Base-by-base conservation (phyloP, 2,113 vertebrate genomes). In the Ia io region DNA sequence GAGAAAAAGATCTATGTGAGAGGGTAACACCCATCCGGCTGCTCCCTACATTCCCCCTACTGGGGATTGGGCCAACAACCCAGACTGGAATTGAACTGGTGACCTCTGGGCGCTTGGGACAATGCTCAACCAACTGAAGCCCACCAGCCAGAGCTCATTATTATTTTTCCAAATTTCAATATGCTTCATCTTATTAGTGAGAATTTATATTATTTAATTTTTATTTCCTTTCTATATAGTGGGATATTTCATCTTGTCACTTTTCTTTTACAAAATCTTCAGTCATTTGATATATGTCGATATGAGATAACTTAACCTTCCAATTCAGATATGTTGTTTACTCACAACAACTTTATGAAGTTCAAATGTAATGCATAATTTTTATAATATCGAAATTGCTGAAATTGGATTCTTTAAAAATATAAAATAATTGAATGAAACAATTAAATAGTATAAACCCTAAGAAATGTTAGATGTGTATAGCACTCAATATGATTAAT, bases 121-220 rank as follows among this genome's bases (percentile, higher is more conserved):
- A 59, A 59, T 59, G 56, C 56, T 59, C 56, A 25, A 59, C 56
- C 56, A 59, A 59, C 56, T 59, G 56, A 59, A 59, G 9, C 56
- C 23, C 23, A 28, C 56, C 56, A 59, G 56, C 56, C 56, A 59
- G 56, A 59, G 23, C 56, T 80, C 84, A 8, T 20, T 92, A 65
- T 51, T 73, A 6, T 53, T 85, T 4, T 65, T 25, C 2, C 71
- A 56, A 84, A 97, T 6, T n/a, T 0, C 73, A 97, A 96, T 97
- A 51, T 96, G 10, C 16, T 63, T 53, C 59, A 32, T 47, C 49
- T 78, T 1, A 49, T 89, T 94, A 67, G 9, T 23, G 14, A 86
- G 9, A 83, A 28, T 7, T 67, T 59, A 59, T 83, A 63, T 42
- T 37, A 35, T 73, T 47, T 77, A 56, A 65, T 49, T 37, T 77